Percentiles rank a stretch among this genome's conserved stretches.
Evolutionary conservation across 2,888 invertebrate species (phyloP).

Genomic region (Stramonita haemastoma): DNA sequence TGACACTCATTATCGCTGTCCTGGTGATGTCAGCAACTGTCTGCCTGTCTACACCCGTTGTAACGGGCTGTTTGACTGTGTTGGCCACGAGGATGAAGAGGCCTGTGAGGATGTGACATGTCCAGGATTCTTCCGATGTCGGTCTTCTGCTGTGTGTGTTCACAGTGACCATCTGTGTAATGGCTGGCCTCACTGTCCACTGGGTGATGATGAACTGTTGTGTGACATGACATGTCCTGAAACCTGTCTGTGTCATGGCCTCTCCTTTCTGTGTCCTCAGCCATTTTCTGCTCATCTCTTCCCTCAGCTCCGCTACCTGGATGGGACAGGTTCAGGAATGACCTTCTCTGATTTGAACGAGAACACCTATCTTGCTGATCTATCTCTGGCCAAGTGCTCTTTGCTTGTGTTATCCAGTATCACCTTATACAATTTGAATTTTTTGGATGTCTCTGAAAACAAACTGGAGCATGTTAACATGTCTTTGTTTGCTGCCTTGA

Average conservation of each 20-base stretch:
- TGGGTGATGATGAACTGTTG: not conserved
- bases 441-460: not conserved
- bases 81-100: not conserved
- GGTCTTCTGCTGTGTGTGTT: not conserved
- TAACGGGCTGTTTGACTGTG: not conserved
- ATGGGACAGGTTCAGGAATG: not conserved
- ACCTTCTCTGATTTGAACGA: not conserved
- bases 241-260: not conserved
- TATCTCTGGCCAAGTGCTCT: not conserved
- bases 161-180: not conserved
- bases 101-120: not conserved
- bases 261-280: not conserved
- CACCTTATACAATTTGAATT: not conserved
- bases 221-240: not conserved
- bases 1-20: not conserved
- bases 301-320: not conserved
- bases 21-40: not conserved
- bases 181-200: not conserved
- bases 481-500: not conserved
- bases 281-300: not conserved
- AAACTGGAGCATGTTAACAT: not conserved
- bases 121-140: not conserved
- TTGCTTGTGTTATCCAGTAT: not conserved
- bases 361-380: not conserved
- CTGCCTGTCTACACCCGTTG: not conserved